Percentiles rank a stretch among this genome's conserved stretches.
These are phyloP conservation scores for Spheniscus humboldti DNA, from an alignment of 2,797 vertebrate genomes.

Conservation along the genomic window DNA sequence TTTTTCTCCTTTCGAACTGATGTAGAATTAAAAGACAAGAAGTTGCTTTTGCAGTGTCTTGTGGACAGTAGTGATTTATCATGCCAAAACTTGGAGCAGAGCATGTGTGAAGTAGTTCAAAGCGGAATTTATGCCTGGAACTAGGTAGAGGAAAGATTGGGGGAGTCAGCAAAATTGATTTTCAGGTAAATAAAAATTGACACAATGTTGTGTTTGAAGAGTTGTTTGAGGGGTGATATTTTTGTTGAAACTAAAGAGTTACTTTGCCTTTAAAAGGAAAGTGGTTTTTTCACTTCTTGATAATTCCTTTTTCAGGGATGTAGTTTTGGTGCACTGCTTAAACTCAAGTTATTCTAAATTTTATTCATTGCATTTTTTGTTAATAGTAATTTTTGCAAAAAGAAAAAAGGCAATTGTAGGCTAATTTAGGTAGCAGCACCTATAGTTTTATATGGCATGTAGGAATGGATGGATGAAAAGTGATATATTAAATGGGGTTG, in stretches of 20 bases:
- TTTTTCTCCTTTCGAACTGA: not conserved
- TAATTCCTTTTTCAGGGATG: rapidly evolving
- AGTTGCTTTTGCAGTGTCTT: not conserved
- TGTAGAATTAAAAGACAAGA: not conserved
- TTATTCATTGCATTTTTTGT: not conserved
- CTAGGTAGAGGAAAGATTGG: not conserved
- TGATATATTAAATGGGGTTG: rapidly evolving
- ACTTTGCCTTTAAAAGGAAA: not conserved
- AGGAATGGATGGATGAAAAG: not conserved
- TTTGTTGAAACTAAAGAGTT: not conserved
- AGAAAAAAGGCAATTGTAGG: not conserved
- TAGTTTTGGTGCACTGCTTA: not conserved
- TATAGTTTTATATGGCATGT: not conserved
- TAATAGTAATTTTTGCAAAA: not conserved
- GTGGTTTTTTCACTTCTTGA: not conserved
- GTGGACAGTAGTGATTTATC: not conserved
- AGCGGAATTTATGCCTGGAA: not conserved
- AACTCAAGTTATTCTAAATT: not conserved
- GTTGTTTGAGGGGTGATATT: not conserved
- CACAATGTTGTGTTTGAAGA: rapidly evolving
- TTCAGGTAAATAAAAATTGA: not conserved
- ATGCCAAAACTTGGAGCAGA: not conserved
- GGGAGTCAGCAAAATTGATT: not conserved
- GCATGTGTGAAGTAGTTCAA: not conserved
- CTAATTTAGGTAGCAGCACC: not conserved